Conservation (phyloP, 2,888 invertebrate genomes). For the Stenolophus ochropezus region DNA sequence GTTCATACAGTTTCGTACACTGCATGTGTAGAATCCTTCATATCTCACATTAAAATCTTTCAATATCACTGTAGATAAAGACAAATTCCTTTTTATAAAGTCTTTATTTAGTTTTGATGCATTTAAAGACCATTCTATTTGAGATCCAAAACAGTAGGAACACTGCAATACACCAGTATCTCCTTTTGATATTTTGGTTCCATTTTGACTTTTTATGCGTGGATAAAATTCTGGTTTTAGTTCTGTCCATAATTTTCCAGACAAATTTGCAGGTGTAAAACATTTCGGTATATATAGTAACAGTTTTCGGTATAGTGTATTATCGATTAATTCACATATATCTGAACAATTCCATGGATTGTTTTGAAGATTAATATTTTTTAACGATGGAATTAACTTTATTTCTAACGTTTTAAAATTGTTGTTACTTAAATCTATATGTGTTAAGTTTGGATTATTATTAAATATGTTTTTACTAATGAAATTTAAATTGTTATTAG, state of each 20-base stretch:
- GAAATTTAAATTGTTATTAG: not conserved
- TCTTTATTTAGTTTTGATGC: not conserved
- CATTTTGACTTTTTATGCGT: not conserved
- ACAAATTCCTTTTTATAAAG: not conserved
- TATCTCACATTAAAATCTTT: not conserved
- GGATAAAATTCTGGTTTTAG: not conserved
- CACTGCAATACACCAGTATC: not conserved
- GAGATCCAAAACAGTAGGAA: not conserved
- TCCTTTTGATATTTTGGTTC: not conserved
- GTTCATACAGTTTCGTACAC: not conserved
- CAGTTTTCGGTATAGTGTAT: not conserved
- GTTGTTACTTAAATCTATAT: not conserved
- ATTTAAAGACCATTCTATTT: not conserved
- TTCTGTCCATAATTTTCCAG: not conserved
- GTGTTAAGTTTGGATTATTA: not conserved
- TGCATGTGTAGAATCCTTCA: not conserved
- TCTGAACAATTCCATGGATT: not conserved
- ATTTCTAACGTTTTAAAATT: not conserved
- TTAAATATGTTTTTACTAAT: not conserved
- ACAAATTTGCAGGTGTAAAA: not conserved
- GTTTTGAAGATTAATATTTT: not conserved
- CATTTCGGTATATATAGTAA: not conserved
- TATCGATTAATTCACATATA: not conserved
- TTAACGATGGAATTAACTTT: not conserved
- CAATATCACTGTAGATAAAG: not conserved